Conservation (phyloP, 2,797 vertebrate species). For the Botia almorhae region DNA sequence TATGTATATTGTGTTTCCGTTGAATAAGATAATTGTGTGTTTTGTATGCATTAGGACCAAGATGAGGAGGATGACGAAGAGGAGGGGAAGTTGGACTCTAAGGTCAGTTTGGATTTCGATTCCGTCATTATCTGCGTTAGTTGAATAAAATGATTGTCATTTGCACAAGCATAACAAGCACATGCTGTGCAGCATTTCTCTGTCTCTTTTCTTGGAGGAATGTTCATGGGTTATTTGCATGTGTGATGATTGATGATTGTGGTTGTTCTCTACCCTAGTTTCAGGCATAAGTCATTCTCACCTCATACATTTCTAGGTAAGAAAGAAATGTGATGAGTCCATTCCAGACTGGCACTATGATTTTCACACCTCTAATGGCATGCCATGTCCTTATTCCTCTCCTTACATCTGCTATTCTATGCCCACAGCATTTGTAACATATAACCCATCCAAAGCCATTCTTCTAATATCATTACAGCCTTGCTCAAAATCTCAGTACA, state of each 20-base stretch:
- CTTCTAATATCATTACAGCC: constrained; percentile 13
- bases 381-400: neutral
- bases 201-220: constrained; percentile 22
- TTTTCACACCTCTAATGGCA: neutral
- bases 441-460: constrained; percentile 1
- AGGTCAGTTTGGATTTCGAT: constrained; percentile 77
- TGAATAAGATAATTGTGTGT: constrained; percentile 9
- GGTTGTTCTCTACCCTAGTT: constrained; percentile 71
- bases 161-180: neutral
- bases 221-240: constrained; percentile 39
- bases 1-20: neutral
- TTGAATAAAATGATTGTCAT: constrained; percentile 2
- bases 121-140: neutral
- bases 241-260: constrained; percentile 54
- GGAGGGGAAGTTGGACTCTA: constrained; percentile 84
- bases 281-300: constrained; percentile 96
- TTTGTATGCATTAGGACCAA: constrained; percentile 79
- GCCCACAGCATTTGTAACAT: constrained; percentile 5
- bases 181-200: neutral
- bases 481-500: constrained; percentile 29
- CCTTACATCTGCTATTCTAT: constrained; percentile 15
- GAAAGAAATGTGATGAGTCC: constrained; percentile 81
- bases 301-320: constrained; percentile 98
- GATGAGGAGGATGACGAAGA: constrained; percentile 89
- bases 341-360: constrained; percentile 42